Base-by-base conservation (phyloP, 2,113 vertebrate species). In the Sisor rabdophorus region DNA sequence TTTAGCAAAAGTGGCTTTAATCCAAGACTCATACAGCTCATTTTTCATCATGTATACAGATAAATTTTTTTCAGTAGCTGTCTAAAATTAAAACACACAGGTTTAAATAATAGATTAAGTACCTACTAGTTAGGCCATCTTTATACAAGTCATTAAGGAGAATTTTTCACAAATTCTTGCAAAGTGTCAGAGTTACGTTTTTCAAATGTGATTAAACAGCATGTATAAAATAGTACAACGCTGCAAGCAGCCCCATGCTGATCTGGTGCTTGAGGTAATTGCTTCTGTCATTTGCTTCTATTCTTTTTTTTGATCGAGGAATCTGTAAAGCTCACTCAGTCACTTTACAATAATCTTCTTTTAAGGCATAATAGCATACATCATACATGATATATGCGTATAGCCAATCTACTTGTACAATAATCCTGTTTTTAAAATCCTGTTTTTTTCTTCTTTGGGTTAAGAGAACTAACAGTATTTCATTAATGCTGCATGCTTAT, bases 21-120 rank as follows among this genome's bases (percentile, higher is more conserved):
- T 80, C 81, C 82, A 75, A 87, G 87, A 83, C 59, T 70, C 58
- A 83, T 81, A 79, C 80, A 85, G 81, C 68, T 87, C 71, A 84
- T 85, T 81, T 82, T 75, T 40, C 70, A 55, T 61, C 78, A 26
- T 22, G 78, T 79, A 65, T 19, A 79, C 75, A 75, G 81, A 86
- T 79, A 86, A 81, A 82, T 85, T 76, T 70, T 71, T 64, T 55
- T 71, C 60, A 83, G 70, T 47, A 73, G 71, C 69, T 55, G 64
- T 68, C 76, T 69, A 75, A 78, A 80, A 44, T 83, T 74, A 83
- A 44, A 81, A 81, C n/a, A 67, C 58, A 61, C 1, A 9, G 75
- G 55, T 79, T 48, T 67, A 28, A 77, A 67, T 74, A 79, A 70
- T 71, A 22, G 36, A 67, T 73, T 81, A 71, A 4, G 2, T 65